Evolutionary conservation across 2,797 vertebrate genomes (phyloP), one percentile per base, ranked within the genome.

Genomic region (Sphenopsis melanotis): DNA sequence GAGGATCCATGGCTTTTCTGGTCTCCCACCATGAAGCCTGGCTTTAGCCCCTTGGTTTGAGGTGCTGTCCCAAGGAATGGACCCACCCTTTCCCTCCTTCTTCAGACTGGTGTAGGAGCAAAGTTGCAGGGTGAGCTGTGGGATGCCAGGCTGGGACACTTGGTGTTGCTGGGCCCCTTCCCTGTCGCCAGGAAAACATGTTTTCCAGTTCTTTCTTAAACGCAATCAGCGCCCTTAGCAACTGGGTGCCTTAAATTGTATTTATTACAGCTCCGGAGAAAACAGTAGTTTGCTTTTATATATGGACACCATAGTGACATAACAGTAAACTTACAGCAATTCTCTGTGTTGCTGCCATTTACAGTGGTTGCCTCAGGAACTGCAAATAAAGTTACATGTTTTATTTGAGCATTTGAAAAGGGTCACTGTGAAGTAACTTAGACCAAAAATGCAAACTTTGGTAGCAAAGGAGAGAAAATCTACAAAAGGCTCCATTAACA

Each of bases 221-320:
- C 6, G 41, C 49, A 66, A 56, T 91, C 77, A 47, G 89, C 0
- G 8, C 77, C 82, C 95, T 89, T 97, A 96, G 95, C 95, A 96
- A 96, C 94, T 96, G 70, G 56, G 36, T 74, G 66, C 64, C 56
- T 94, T 86, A 82, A 97, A 93, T 93, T 77, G 20, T 95, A 95
- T 96, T 96, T 97, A 94, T 94, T 90, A 10, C 83, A 59, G 85
- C 77, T 95, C 91, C 88, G 94, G 91, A 94, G 89, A 96, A 95
- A 96, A 96, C 91, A 95, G 95, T 91, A 96, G 88, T 93, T 96
- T 91, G 91, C 91, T 95, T 96, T 96, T 94, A 95, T 95, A 91
- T 96, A 96, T 94, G 90, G 91, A 95, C 95, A 94, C 95, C 96
- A 96, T 95, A 97, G 96, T 95, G 95, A 97, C 95, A 96, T 94